These are phyloP conservation scores for Ceratosolen fusciceps DNA, from an alignment of 1,140 invertebrate species.

Conservation along the genomic window DNA sequence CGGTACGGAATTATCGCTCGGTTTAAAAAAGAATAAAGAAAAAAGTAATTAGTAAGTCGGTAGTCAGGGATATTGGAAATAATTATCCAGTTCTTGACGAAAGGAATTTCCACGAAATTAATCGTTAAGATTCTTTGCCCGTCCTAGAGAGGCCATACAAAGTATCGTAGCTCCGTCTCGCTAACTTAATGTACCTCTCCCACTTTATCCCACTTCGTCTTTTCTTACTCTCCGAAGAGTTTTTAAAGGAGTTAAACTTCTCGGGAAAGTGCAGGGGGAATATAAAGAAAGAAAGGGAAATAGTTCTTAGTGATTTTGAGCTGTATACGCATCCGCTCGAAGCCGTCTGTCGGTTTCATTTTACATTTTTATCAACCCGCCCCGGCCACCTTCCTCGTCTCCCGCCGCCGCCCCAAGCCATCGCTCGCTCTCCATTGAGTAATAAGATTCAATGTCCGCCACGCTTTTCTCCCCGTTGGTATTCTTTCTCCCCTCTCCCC, in stretches of 20 bases:
- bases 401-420: not conserved
- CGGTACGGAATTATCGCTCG: too few species aligned
- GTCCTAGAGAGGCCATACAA: too few species aligned
- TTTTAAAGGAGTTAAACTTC: slow-evolving; percentile 37
- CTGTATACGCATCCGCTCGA: slow-evolving; percentile 4
- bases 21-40: too few species aligned
- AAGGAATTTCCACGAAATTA: slow-evolving; percentile 31
- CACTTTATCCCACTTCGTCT: not conserved
- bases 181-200: not conserved
- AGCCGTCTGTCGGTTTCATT: not conserved
- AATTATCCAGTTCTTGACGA: slow-evolving; percentile 1
- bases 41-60: slow-evolving; percentile 2
- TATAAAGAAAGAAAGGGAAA: slow-evolving; percentile 19
- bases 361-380: slow-evolving; percentile 26
- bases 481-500: not conserved
- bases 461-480: slow-evolving; percentile 5
- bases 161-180: not conserved
- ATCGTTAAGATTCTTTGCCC: slow-evolving; percentile 10
- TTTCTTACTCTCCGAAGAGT: slow-evolving; percentile 4
- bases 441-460: slow-evolving; percentile 16
- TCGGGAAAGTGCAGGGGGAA: not conserved
- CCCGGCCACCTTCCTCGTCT: not conserved
- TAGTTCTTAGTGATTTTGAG: slow-evolving; percentile 24
- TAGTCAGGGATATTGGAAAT: slow-evolving; percentile 1
- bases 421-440: not conserved